Conservation (phyloP, 1,140 invertebrate genomes). For the Pygmarrhopalites habei region DNA sequence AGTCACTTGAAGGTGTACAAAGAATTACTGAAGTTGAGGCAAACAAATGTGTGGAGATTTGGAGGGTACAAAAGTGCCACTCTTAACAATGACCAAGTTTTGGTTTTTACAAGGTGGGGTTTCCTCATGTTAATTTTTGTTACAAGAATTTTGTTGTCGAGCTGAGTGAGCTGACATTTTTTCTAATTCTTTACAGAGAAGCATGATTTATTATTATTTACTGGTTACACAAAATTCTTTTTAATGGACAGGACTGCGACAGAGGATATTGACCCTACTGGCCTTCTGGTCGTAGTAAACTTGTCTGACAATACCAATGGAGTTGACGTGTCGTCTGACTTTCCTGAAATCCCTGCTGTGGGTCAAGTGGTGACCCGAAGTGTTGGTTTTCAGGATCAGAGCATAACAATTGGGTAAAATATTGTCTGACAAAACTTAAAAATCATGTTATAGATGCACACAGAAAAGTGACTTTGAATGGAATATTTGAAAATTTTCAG, state of each 20-base stretch:
- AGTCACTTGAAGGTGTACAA: conserved; percentile 40
- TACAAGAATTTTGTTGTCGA: background rate
- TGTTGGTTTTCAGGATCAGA: background rate
- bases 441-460: background rate
- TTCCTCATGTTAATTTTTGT: background rate
- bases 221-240: background rate
- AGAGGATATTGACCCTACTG: background rate
- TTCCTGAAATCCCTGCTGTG: background rate
- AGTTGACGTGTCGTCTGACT: background rate
- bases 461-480: background rate
- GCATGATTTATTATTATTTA: background rate
- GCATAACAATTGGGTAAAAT: background rate
- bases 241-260: background rate
- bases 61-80: background rate
- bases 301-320: background rate
- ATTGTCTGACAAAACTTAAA: background rate
- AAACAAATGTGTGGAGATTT: background rate
- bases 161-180: background rate
- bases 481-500: background rate
- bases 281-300: background rate
- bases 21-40: conserved; percentile 43
- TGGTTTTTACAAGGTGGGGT: conserved; percentile 9
- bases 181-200: background rate
- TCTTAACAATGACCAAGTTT: background rate
- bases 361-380: background rate